A percentile compares a stretch with the other conserved stretches of the same genome.
Evolutionary conservation across 2,888 invertebrate genomes (phyloP).

Genomic region (Macrophya annulata): DNA sequence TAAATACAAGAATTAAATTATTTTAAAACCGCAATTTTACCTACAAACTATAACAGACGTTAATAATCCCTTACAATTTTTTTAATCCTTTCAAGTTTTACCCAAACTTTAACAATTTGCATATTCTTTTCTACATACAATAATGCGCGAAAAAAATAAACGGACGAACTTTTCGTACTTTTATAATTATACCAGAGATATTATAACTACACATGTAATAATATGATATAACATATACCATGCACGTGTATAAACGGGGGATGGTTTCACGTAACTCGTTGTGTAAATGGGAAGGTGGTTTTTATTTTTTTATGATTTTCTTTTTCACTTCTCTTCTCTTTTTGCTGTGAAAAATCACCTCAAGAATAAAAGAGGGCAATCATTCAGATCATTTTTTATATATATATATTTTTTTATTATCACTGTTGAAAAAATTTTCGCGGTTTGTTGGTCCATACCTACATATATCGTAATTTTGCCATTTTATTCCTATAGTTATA

Average conservation of each 20-base stretch:
- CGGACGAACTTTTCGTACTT: background rate
- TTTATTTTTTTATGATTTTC: too few species aligned
- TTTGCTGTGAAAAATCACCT: too few species aligned
- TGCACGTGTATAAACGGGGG: too few species aligned
- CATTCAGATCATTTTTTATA: too few species aligned
- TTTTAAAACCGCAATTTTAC: background rate
- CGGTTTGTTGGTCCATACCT: background rate
- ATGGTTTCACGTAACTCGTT: too few species aligned
- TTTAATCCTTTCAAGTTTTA: background rate
- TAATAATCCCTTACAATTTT: background rate
- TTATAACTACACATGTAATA: too few species aligned
- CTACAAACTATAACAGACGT: background rate
- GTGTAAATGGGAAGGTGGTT: too few species aligned
- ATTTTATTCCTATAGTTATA: background rate
- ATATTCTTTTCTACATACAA: background rate
- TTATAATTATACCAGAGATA: too few species aligned
- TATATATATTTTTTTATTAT: background rate
- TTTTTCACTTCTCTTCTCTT: too few species aligned
- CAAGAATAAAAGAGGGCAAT: too few species aligned
- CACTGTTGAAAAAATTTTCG: background rate
- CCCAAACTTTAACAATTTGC: background rate
- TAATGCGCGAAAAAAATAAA: background rate
- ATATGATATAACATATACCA: too few species aligned
- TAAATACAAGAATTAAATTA: background rate
- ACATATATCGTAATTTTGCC: background rate